These are phyloP conservation scores for Lophius americanus DNA, from an alignment of 2,797 vertebrate genomes.

Conservation along the genomic window DNA sequence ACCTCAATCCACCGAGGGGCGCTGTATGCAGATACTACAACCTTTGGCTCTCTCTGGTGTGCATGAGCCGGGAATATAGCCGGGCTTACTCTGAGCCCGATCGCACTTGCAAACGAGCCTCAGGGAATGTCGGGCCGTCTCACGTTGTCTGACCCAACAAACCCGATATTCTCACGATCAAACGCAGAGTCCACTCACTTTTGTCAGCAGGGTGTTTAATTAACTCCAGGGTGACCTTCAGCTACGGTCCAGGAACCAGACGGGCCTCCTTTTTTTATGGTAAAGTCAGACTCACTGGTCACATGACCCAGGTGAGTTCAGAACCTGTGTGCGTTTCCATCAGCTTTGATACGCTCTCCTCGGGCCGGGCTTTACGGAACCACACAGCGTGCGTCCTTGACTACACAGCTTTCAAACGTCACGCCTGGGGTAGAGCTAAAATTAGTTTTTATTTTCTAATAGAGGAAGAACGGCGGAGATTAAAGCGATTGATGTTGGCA, in stretches of 20 bases:
- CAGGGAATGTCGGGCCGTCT: no score
- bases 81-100: no score
- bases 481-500: conserved; percentile 51
- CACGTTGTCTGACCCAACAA: no score
- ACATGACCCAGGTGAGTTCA: conserved; percentile 7
- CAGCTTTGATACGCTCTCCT: conserved; percentile 17
- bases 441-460: conserved; percentile 39
- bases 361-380: conserved; percentile 3
- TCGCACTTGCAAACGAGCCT: no score
- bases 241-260: neutral
- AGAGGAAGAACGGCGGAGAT: conserved; percentile 31
- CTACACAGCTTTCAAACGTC: conserved; percentile 42
- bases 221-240: neutral
- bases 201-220: neutral
- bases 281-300: fast-evolving
- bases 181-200: neutral
- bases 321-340: conserved; percentile 20
- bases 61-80: no score
- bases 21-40: no score
- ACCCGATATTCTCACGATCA: no score
- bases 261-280: conserved; percentile 33
- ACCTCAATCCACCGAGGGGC: no score
- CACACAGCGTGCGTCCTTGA: conserved; percentile 31
- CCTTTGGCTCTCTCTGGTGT: no score
- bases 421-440: conserved; percentile 33